phyloP scores from a whole-genome alignment of 1,140 invertebrate genomes.

The Trachymyrmex septentrionalis region DNA sequence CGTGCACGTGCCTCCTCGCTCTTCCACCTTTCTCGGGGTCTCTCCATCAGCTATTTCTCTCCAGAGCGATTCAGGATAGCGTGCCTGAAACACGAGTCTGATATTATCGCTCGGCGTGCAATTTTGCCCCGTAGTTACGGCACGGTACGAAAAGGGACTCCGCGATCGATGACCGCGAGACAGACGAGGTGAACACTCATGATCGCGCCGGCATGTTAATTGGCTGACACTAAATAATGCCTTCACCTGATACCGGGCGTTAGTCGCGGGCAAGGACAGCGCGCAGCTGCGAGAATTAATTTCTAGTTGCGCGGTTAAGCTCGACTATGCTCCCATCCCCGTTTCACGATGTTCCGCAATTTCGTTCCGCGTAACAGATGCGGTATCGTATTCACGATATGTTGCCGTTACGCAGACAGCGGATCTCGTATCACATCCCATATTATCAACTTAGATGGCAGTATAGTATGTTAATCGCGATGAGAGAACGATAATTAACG shows the following conservation, averaged over 20 bases:
- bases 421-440: slow-evolving; percentile 17
- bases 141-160: slow-evolving; percentile 69
- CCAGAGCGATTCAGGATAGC: slow-evolving; percentile 70
- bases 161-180: slow-evolving; percentile 70
- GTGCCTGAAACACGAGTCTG: slow-evolving; percentile 76
- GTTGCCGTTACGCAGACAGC: slow-evolving; percentile 20
- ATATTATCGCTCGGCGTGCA: slow-evolving; percentile 74
- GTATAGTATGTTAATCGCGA: background rate
- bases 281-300: slow-evolving; percentile 70
- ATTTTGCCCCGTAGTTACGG: slow-evolving; percentile 72
- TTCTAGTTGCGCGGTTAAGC: slow-evolving; percentile 63
- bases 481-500: slow-evolving; percentile 10
- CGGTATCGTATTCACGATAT: slow-evolving; percentile 55
- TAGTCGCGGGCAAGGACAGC: slow-evolving; percentile 68
- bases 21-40: slow-evolving; percentile 16
- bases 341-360: slow-evolving; percentile 39
- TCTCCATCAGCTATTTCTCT: slow-evolving; percentile 69
- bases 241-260: slow-evolving; percentile 71
- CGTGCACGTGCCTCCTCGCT: slow-evolving; percentile 15
- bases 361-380: slow-evolving; percentile 62
- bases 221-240: slow-evolving; percentile 77
- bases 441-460: slow-evolving; percentile 40
- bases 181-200: slow-evolving; percentile 68
- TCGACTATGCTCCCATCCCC: slow-evolving; percentile 37
- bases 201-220: slow-evolving; percentile 76